These are phyloP conservation scores for Arothron firmamentum DNA, from an alignment of 2,113 vertebrate species.

Conservation along the genomic window DNA sequence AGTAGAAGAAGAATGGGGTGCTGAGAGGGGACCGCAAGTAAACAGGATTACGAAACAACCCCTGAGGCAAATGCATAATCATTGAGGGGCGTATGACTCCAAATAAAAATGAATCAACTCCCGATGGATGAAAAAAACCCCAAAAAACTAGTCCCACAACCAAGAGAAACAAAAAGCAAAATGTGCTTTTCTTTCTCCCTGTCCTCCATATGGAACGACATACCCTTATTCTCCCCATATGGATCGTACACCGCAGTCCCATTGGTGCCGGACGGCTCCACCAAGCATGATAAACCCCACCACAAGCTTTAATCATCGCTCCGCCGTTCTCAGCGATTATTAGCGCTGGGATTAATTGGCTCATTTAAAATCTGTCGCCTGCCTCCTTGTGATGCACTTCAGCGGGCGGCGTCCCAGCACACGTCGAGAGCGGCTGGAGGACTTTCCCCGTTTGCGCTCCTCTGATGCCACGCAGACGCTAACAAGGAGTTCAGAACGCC, in stretches of 20 bases:
- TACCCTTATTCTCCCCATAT: conserved; percentile 7
- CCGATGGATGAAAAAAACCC: conserved; percentile 21
- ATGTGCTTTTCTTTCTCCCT: conserved; percentile 8
- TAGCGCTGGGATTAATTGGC: conserved; percentile 58
- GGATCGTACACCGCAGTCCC: conserved; percentile 17
- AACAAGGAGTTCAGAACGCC: conserved; percentile 27
- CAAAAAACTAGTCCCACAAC: conserved; percentile 32
- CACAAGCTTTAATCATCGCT: conserved; percentile 42
- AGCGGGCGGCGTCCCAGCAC: conserved; percentile 38
- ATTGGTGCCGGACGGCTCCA: conserved; percentile 5
- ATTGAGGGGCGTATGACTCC: conserved; percentile 58
- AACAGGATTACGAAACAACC: conserved; percentile 74
- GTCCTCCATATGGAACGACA: not conserved
- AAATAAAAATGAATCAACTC: conserved; percentile 64
- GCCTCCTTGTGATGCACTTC: conserved; percentile 45
- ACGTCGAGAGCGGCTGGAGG: conserved; percentile 22
- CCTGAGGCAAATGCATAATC: conserved; percentile 66
- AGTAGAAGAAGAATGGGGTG: conserved; percentile 62
- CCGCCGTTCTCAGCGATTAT: conserved; percentile 47
- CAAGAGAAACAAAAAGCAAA: conserved; percentile 27
- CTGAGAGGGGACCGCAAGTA: conserved; percentile 57
- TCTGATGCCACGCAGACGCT: conserved; percentile 19
- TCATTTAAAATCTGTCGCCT: conserved; percentile 51
- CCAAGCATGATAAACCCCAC: conserved; percentile 19
- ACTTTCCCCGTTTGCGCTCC: conserved; percentile 11